A percentile compares a stretch with the other conserved stretches of the same genome.
Conservation (phyloP, 2,113 vertebrate genomes). For the Megalops atlanticus region DNA sequence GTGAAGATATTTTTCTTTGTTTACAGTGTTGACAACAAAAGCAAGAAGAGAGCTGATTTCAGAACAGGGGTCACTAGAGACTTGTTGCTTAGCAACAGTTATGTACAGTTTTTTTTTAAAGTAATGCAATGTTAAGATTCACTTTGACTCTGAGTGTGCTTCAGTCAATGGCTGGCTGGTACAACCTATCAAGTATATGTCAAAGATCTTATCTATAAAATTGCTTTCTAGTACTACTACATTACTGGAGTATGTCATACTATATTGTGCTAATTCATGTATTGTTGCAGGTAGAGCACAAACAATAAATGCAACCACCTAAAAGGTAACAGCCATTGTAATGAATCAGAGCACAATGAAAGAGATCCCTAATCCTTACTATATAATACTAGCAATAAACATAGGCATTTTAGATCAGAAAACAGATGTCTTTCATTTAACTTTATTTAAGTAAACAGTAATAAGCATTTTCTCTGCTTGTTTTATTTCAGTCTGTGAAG, state of each 20-base stretch:
- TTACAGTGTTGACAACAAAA: neutral
- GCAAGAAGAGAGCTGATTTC: neutral
- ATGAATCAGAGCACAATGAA: too few relatives aligned
- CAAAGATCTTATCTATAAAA: neutral
- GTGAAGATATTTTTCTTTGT: neutral
- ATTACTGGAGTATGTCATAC: neutral
- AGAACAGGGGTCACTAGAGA: neutral
- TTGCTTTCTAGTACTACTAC: neutral
- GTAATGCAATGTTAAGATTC: constrained; percentile 11
- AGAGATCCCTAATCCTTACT: too few relatives aligned
- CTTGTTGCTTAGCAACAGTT: constrained; percentile 27
- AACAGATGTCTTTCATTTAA: too few relatives aligned
- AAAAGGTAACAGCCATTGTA: neutral
- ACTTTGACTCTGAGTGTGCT: neutral
- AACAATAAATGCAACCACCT: neutral
- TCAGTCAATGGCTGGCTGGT: neutral
- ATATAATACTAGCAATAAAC: too few relatives aligned
- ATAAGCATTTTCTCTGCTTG: neutral
- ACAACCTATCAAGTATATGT: too few relatives aligned
- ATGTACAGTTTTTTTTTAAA: constrained; percentile 1
- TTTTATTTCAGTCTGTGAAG: neutral
- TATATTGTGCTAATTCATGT: too few relatives aligned
- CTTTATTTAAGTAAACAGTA: too few relatives aligned
- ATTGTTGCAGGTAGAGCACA: neutral
- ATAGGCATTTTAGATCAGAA: too few relatives aligned